A percentile compares a stretch with the other conserved stretches of the same genome.
Conservation (phyloP, 1,140 invertebrate genomes). For the Drosophila baimaii region DNA sequence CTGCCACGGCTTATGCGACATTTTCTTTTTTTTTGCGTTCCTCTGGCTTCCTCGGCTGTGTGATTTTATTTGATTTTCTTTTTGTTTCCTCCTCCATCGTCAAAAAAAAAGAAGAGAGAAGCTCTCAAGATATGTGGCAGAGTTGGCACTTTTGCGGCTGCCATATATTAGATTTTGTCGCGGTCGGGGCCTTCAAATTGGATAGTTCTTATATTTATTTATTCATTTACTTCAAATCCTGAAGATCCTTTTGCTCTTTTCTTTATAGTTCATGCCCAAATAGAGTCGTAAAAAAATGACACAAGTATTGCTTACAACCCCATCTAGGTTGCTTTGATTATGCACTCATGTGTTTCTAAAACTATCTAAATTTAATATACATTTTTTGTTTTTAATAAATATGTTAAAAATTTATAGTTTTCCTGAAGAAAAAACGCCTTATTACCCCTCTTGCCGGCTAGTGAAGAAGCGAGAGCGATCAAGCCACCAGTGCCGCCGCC, state of each 20-base stretch:
- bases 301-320: neutral
- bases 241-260: too few species aligned
- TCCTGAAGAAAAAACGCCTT: neutral
- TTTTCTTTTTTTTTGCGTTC: slow-evolving; percentile 52
- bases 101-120: slow-evolving; percentile 8
- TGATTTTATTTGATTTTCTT: slow-evolving; percentile 36
- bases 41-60: slow-evolving; percentile 66
- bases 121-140: slow-evolving; percentile 36
- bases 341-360: neutral
- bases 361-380: neutral
- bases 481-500: too few species aligned
- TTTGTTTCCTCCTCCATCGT: slow-evolving; percentile 20
- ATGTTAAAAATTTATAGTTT: slow-evolving; percentile 2
- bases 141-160: slow-evolving; percentile 71
- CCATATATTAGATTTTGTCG: slow-evolving; percentile 13
- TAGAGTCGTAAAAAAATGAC: too few species aligned
- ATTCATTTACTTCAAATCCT: too few species aligned
- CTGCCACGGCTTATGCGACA: slow-evolving; percentile 71
- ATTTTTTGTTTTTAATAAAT: neutral
- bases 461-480: neutral
- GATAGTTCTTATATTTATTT: too few species aligned
- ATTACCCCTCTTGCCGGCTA: neutral
- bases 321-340: neutral
- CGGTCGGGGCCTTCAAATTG: slow-evolving; percentile 8
- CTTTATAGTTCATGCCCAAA: too few species aligned